A percentile compares a stretch with the other conserved stretches of the same genome.
phyloP scores from a whole-genome alignment of 2,888 invertebrate genomes.

The Nebria salina region DNA sequence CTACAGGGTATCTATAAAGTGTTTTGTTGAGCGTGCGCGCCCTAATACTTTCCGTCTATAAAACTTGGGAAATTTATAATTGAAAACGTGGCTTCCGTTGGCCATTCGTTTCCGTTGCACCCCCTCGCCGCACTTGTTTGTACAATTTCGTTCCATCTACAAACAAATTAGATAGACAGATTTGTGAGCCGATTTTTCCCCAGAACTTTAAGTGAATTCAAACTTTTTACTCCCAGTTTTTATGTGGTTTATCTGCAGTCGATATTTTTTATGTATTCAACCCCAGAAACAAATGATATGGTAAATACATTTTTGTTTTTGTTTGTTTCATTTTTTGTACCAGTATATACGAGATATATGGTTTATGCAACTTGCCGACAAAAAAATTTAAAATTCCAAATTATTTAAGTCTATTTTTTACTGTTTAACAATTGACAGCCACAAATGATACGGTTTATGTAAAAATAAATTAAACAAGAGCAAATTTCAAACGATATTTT shows the following conservation, averaged over 20 bases:
- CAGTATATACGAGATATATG: too few relatives aligned
- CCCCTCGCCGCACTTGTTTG: not conserved
- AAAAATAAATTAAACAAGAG: too few relatives aligned
- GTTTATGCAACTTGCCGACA: too few relatives aligned
- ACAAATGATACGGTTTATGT: too few relatives aligned
- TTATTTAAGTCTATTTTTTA: too few relatives aligned
- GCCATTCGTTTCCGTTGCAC: not conserved
- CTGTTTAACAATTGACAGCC: too few relatives aligned
- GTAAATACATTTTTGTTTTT: not conserved
- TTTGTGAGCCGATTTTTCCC: constrained; percentile 6
- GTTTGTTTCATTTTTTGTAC: not conserved
- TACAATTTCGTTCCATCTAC: not conserved
- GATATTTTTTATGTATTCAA: not conserved
- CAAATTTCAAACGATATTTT: too few relatives aligned
- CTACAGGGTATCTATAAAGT: not conserved
- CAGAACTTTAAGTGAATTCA: not conserved
- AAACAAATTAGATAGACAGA: constrained; percentile 3
- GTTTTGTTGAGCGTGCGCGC: not conserved
- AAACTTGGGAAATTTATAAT: constrained; percentile 1
- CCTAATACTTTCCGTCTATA: not conserved
- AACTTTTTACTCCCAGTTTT: constrained; percentile 1
- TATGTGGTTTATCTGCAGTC: not conserved
- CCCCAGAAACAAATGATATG: not conserved
- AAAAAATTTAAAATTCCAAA: too few relatives aligned
- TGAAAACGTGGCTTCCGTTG: not conserved